phyloP scores from a whole-genome alignment of 1,140 invertebrate species.

The Zaprionus nigranus region DNA sequence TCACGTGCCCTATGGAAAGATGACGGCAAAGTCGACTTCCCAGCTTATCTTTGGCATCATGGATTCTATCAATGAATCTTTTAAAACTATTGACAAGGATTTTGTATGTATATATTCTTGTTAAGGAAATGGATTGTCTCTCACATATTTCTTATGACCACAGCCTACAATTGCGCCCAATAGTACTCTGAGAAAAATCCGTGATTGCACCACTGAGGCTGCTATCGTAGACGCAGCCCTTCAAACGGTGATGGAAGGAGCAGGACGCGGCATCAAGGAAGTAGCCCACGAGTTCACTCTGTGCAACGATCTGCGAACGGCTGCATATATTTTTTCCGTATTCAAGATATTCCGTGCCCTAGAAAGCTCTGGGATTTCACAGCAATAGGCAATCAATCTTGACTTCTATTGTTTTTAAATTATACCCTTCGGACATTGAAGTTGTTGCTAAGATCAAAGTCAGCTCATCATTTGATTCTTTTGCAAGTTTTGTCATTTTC shows the following conservation, averaged over 20 bases:
- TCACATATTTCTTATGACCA: not conserved
- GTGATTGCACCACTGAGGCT: conserved; percentile 88
- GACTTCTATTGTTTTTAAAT: not conserved
- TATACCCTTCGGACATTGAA: not conserved
- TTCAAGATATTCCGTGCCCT: conserved; percentile 94
- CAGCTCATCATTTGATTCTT: no score
- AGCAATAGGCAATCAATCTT: conserved; percentile 41
- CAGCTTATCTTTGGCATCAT: conserved; percentile 61
- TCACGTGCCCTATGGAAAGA: conserved; percentile 94
- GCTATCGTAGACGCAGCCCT: conserved; percentile 93
- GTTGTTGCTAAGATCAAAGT: no score
- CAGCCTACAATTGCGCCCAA: conserved; percentile 86
- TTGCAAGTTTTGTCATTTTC: no score
- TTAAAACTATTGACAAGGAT: conserved; percentile 12
- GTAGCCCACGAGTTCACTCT: conserved; percentile 90
- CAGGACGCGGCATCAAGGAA: conserved; percentile 88
- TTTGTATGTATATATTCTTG: conserved; percentile 33
- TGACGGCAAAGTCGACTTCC: conserved; percentile 87
- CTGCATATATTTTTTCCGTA: conserved; percentile 92
- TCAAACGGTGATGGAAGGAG: conserved; percentile 92
- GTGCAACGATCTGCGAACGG: conserved; percentile 92
- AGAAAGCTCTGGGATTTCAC: conserved; percentile 88
- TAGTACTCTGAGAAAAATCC: conserved; percentile 86
- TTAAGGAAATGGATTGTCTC: no score
- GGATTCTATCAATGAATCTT: conserved; percentile 70